These are phyloP conservation scores for Protonibea diacanthus DNA, from an alignment of 2,797 vertebrate genomes.

Conservation along the genomic window DNA sequence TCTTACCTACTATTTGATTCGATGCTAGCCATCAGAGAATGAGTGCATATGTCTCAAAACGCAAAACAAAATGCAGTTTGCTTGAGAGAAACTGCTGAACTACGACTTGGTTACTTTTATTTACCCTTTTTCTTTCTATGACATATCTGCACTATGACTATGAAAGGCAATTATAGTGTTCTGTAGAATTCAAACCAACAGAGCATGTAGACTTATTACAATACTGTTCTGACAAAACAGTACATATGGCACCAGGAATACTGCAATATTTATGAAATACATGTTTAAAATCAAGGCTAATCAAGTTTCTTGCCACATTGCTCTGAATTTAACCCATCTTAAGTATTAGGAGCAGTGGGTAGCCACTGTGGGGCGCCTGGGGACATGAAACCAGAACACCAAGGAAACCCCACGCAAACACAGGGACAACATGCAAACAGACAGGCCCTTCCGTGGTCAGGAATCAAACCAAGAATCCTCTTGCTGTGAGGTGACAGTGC, in stretches of 20 bases:
- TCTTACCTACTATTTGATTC: slow-evolving; percentile 25
- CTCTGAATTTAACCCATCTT: too few species aligned
- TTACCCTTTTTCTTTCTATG: not conserved
- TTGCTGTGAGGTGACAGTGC: too few species aligned
- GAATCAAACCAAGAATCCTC: too few species aligned
- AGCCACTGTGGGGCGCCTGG: too few species aligned
- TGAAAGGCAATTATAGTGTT: not conserved
- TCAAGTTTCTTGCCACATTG: too few species aligned
- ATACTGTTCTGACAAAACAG: slow-evolving; percentile 1
- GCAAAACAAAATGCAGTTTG: slow-evolving; percentile 21
- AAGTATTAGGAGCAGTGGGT: too few species aligned
- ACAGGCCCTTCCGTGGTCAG: too few species aligned
- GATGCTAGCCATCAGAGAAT: slow-evolving; percentile 36
- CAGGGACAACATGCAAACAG: too few species aligned
- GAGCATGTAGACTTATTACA: not conserved
- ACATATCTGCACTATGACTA: not conserved
- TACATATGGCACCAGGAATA: not conserved
- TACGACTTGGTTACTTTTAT: not conserved
- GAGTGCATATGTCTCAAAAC: slow-evolving; percentile 15
- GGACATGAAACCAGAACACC: too few species aligned
- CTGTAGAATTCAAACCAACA: not conserved
- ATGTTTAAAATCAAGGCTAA: not conserved
- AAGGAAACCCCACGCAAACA: too few species aligned
- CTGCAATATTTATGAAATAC: not conserved
- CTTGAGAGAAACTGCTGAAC: slow-evolving; percentile 6